A percentile compares a stretch with the other conserved stretches of the same genome.
phyloP scores from a whole-genome alignment of 1,140 invertebrate genomes.

The Cyrtorhinus lividipennis region DNA sequence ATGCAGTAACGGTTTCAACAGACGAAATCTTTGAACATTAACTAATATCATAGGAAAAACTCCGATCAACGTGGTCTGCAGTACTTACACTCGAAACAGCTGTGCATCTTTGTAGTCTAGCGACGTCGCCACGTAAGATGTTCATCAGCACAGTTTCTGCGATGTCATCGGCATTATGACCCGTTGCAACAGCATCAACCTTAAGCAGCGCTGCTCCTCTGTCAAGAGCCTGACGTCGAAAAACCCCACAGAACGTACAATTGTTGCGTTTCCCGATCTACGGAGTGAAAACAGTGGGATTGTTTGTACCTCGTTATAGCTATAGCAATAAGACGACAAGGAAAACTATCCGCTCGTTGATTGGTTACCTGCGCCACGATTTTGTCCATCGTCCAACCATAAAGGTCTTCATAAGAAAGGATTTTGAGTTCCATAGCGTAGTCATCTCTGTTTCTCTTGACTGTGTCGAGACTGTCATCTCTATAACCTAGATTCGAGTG shows the following conservation, averaged over 20 bases:
- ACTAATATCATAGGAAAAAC: too few relatives aligned
- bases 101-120: constrained; percentile 79
- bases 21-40: too few relatives aligned
- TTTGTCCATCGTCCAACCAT: constrained; percentile 99
- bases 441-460: constrained; percentile 84
- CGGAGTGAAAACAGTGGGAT: too few relatives aligned
- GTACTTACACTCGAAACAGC: constrained; percentile 64
- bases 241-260: constrained; percentile 98
- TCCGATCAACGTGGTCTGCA: too few relatives aligned
- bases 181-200: constrained; percentile 90
- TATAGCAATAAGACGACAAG: too few relatives aligned
- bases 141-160: constrained; percentile 99
- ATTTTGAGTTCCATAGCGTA: constrained; percentile 91
- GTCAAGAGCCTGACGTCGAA: constrained; percentile 89
- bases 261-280: constrained; percentile 94
- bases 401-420: constrained; percentile 93
- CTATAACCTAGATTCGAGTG: constrained; percentile 63
- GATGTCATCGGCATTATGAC: constrained; percentile 99
- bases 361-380: constrained; percentile 68
- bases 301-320: too few relatives aligned
- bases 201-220: constrained; percentile 72
- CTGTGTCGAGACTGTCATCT: constrained; percentile 95
- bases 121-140: constrained; percentile 90
- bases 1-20: too few relatives aligned
- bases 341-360: too few relatives aligned